Percentiles rank a stretch among this genome's conserved stretches.
phyloP scores from a whole-genome alignment of 2,888 invertebrate species.

The Pollenia labialis region DNA sequence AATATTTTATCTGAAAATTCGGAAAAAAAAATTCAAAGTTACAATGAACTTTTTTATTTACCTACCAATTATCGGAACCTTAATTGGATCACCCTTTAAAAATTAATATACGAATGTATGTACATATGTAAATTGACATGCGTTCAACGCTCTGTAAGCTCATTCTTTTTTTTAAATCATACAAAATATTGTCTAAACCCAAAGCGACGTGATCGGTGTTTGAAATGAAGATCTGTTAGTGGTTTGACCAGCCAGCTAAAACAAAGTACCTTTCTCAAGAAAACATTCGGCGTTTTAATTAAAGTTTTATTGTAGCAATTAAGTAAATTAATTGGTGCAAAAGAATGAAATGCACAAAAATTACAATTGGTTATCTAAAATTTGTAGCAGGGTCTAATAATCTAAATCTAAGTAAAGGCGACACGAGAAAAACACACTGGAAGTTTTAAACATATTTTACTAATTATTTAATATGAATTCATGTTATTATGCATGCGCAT shows the following conservation, averaged over 20 bases:
- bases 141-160: background rate
- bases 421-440: too few species aligned
- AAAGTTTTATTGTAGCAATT: background rate
- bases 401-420: too few species aligned
- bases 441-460: too few species aligned
- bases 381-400: too few species aligned
- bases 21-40: too few species aligned
- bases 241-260: conserved; percentile 2
- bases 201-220: conserved; percentile 45
- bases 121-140: too few species aligned
- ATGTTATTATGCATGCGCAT: too few species aligned
- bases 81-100: background rate
- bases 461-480: too few species aligned
- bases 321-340: background rate
- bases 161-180: conserved; percentile 9
- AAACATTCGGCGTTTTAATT: background rate
- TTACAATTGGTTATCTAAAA: too few species aligned
- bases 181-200: conserved; percentile 6
- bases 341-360: too few species aligned
- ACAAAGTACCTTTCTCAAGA: background rate
- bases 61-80: too few species aligned
- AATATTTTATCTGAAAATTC: too few species aligned
- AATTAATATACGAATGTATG: background rate
- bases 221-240: conserved; percentile 26
- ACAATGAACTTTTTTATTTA: background rate